Percentiles rank a stretch among this genome's conserved stretches.
phyloP scores from a whole-genome alignment of 2,113 vertebrate species.

The Centropus bengalensis region DNA sequence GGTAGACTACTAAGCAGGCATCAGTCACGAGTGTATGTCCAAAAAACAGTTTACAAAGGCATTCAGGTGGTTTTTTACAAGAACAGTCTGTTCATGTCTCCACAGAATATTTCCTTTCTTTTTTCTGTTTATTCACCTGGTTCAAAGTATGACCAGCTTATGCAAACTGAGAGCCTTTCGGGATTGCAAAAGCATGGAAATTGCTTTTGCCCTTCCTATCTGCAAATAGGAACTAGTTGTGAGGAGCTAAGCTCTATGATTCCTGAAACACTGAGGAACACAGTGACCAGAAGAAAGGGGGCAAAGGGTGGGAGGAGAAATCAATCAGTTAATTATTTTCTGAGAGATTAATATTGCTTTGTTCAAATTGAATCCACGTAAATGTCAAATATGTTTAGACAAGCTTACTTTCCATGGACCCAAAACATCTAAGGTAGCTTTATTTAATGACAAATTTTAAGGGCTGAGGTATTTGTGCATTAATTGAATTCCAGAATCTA shows the following conservation, averaged over 20 bases:
- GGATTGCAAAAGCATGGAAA: neutral
- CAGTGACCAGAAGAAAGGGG: neutral
- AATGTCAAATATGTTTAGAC: slow-evolving; percentile 21
- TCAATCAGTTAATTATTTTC: slow-evolving; percentile 33
- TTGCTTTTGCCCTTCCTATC: neutral
- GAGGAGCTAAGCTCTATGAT: neutral
- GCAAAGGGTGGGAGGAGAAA: neutral
- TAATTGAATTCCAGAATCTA: slow-evolving; percentile 36
- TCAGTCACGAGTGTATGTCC: neutral
- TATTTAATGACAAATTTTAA: neutral
- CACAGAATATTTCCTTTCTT: neutral
- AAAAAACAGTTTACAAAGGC: neutral
- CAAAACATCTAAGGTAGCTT: slow-evolving; percentile 10
- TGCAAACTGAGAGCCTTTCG: neutral
- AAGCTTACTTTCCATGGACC: neutral
- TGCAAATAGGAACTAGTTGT: neutral
- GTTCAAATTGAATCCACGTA: slow-evolving; percentile 46
- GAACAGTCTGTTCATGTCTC: neutral
- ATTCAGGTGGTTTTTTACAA: slow-evolving; percentile 26
- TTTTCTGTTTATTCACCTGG: slow-evolving; percentile 42
- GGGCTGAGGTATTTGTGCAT: neutral
- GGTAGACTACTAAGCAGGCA: neutral
- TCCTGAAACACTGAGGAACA: slow-evolving; percentile 13
- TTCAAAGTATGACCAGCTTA: slow-evolving; percentile 15
- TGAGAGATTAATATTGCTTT: slow-evolving; percentile 22